Evolutionary conservation across 1,140 invertebrate species (phyloP), one percentile per base, ranked within the genome.

Genomic region (Aphelenchoides avenae): DNA sequence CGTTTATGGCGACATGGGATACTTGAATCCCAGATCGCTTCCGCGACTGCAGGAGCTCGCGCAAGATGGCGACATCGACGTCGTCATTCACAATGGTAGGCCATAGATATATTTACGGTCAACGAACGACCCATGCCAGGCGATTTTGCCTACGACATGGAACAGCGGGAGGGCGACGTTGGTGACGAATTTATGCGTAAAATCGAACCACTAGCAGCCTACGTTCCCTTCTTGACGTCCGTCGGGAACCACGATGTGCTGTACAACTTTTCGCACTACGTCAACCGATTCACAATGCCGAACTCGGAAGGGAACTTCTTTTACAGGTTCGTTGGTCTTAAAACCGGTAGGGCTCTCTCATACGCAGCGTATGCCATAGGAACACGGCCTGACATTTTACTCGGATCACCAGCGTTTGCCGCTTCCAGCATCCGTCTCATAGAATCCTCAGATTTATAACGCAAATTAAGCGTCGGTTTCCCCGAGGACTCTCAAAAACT

Each of bases 161-260:
- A 81, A 83, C 80, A 84, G 81, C 79, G 88, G 51, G 80, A 89
- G 75, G 89, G 84, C 1, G 75, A 77, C 42, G 83, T 88, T 39
- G 89, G 89, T 0, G 88, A 93, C 80, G 84, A 86, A 76, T 93
- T 91, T 78, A 90, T 92, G 88, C 82, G 84, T 24, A 86, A 89
- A 80, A 86, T 93, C 59, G 84, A 91, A 79, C 82, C 86, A 1
- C 80, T 92, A 39, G 88, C 90, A 37, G 87, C 87, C 31, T 85
- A 86, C 78, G 80, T 91, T 51, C 89, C 90, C 1, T 93, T 92
- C 75, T 91, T 91, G 89, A 88, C 87, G 1, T 86, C 86, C 64
- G 85, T 87, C 47, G 90, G 89, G 43, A 93, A 93, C 78, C 89
- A 93, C 66, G 89, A 93, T 79, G 83, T 87, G n/a, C 37, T 20